phyloP scores from a whole-genome alignment of 2,113 vertebrate species.

The Takifugu flavidus region DNA sequence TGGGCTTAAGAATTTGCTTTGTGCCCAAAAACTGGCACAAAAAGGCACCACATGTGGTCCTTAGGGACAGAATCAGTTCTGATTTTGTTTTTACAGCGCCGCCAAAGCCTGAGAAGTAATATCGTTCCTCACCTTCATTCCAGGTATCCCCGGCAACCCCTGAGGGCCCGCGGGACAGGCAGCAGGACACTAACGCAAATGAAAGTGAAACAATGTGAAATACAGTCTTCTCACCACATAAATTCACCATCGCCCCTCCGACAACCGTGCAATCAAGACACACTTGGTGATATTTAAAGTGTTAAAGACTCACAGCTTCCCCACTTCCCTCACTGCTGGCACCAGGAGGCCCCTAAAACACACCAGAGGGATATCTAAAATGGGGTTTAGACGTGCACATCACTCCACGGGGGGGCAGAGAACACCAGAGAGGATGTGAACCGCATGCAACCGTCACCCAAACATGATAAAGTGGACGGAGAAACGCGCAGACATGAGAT shows the following conservation, averaged over 20 bases:
- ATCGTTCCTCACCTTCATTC: slow-evolving; percentile 73
- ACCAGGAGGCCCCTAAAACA: slow-evolving; percentile 76
- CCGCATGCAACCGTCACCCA: slow-evolving; percentile 9
- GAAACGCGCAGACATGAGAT: not conserved
- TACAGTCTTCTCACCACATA: not conserved
- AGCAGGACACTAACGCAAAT: slow-evolving; percentile 69
- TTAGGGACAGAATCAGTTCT: not conserved
- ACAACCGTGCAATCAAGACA: slow-evolving; percentile 42
- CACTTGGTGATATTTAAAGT: slow-evolving; percentile 29
- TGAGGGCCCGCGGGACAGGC: slow-evolving; percentile 76
- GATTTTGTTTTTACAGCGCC: too few species aligned
- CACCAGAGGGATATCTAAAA: slow-evolving; percentile 60
- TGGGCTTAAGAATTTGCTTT: too few species aligned
- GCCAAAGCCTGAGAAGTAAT: too few species aligned
- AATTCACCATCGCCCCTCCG: slow-evolving; percentile 5
- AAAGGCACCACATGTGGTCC: not conserved
- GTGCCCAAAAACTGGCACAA: too few species aligned
- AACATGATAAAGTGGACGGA: too few species aligned
- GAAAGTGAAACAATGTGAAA: not conserved
- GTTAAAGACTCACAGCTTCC: slow-evolving; percentile 73
- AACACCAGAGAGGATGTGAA: slow-evolving; percentile 10
- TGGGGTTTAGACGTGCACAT: slow-evolving; percentile 37
- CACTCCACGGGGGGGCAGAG: slow-evolving; percentile 17
- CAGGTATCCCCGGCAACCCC: slow-evolving; percentile 73
- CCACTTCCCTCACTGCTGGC: slow-evolving; percentile 73